Conservation (phyloP, 2,888 invertebrate genomes). For the Caenorhabditis sulstoni region DNA sequence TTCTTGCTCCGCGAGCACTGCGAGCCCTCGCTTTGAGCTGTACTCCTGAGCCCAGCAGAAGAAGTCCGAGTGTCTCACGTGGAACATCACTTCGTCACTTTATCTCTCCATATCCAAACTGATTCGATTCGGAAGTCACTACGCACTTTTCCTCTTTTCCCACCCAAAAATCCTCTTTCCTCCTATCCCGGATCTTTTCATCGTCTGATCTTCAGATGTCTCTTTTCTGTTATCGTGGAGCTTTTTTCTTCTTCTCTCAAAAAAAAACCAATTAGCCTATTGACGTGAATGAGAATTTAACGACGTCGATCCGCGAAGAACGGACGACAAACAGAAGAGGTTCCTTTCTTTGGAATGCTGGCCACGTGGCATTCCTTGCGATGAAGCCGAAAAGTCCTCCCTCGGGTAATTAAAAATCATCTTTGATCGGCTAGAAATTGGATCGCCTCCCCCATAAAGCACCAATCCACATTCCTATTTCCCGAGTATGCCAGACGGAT, state of each 20-base stretch:
- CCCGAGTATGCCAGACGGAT: neutral
- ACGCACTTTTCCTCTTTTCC: neutral
- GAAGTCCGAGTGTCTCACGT: neutral
- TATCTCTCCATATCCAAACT: neutral
- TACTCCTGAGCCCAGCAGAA: neutral
- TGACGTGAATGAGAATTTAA: slow-evolving; percentile 34
- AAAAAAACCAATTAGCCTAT: slow-evolving; percentile 32
- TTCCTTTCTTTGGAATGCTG: neutral
- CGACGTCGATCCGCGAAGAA: slow-evolving; percentile 5
- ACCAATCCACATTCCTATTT: neutral
- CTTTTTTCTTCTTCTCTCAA: too few relatives aligned
- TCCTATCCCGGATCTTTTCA: slow-evolving; percentile 1
- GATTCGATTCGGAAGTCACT: neutral
- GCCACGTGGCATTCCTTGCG: neutral
- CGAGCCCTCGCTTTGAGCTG: too few relatives aligned
- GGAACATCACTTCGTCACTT: neutral
- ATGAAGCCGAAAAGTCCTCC: neutral
- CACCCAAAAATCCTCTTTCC: slow-evolving; percentile 8
- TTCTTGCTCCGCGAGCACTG: too few relatives aligned
- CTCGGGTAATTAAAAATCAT: slow-evolving; percentile 18
- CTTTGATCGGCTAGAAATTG: slow-evolving; percentile 14
- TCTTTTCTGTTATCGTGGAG: slow-evolving; percentile 17
- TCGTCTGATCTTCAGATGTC: slow-evolving; percentile 3
- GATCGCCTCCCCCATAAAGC: neutral
- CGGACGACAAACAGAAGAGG: slow-evolving; percentile 9